Percentiles rank a stretch among this genome's conserved stretches.
phyloP scores from a whole-genome alignment of 2,113 vertebrate species.

The Tachuris rubrigastra region DNA sequence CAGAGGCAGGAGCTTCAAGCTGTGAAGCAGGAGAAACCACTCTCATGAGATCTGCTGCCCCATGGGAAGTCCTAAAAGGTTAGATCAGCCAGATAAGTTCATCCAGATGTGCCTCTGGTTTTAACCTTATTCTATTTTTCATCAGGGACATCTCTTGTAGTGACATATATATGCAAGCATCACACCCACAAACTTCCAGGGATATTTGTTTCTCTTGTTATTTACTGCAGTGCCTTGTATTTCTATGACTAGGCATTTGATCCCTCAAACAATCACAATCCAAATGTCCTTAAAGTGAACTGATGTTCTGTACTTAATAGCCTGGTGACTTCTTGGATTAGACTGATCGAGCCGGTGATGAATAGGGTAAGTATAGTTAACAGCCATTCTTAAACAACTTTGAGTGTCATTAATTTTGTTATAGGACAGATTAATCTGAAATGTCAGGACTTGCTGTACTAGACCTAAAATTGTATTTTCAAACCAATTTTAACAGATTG shows the following conservation, averaged over 20 bases:
- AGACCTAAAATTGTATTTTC: conserved; percentile 77
- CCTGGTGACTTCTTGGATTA: conserved; percentile 64
- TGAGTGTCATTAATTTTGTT: conserved; percentile 74
- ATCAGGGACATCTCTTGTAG: neutral
- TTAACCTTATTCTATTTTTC: neutral
- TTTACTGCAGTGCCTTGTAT: neutral
- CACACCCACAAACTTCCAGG: neutral
- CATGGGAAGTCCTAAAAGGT: neutral
- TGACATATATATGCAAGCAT: neutral
- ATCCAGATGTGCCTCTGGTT: neutral
- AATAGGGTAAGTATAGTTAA: conserved; percentile 76
- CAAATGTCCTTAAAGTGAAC: conserved; percentile 54
- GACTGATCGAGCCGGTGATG: conserved; percentile 67
- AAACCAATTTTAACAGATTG: conserved; percentile 77
- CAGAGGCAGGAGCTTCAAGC: neutral
- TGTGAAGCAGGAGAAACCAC: neutral
- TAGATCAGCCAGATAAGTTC: neutral
- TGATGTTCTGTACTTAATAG: conserved; percentile 59
- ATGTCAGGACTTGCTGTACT: conserved; percentile 75
- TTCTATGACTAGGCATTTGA: neutral
- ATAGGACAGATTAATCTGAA: conserved; percentile 76
- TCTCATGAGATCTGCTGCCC: neutral
- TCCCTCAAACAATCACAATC: conserved; percentile 34
- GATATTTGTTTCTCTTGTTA: neutral
- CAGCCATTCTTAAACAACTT: conserved; percentile 76